Evolutionary conservation across 2,113 vertebrate species (phyloP).

Genomic region (Rhinolophus sinicus): DNA sequence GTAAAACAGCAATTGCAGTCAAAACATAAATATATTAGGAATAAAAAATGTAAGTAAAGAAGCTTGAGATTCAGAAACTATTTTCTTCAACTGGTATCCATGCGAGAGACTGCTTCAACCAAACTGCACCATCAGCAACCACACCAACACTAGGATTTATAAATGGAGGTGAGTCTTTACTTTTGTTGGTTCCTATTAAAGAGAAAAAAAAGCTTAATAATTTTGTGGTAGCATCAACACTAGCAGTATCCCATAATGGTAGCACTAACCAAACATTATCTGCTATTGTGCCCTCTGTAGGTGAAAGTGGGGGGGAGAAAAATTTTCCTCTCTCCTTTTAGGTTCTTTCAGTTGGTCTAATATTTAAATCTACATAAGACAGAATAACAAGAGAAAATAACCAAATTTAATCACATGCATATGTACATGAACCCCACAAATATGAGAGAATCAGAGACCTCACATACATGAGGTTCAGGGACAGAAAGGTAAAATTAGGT

Average conservation of each 20-base stretch:
- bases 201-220: slow-evolving; percentile 24
- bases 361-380: neutral
- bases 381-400: neutral
- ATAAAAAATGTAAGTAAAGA: neutral
- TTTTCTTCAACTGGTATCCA: neutral
- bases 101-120: neutral
- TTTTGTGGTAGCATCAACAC: neutral
- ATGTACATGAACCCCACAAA: neutral
- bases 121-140: neutral
- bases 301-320: neutral
- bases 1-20: neutral
- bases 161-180: neutral
- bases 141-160: neutral
- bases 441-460: neutral
- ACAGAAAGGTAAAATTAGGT: neutral
- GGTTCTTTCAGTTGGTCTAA: neutral
- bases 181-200: neutral
- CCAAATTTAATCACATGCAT: neutral
- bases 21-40: neutral
- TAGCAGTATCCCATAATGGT: neutral
- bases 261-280: neutral
- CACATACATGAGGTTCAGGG: neutral
- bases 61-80: slow-evolving; percentile 38
- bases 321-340: neutral
- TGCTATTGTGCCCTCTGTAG: neutral